A percentile compares a stretch with the other conserved stretches of the same genome.
Evolutionary conservation across 1,140 invertebrate genomes (phyloP).

Genomic region (Micrasema minimum): DNA sequence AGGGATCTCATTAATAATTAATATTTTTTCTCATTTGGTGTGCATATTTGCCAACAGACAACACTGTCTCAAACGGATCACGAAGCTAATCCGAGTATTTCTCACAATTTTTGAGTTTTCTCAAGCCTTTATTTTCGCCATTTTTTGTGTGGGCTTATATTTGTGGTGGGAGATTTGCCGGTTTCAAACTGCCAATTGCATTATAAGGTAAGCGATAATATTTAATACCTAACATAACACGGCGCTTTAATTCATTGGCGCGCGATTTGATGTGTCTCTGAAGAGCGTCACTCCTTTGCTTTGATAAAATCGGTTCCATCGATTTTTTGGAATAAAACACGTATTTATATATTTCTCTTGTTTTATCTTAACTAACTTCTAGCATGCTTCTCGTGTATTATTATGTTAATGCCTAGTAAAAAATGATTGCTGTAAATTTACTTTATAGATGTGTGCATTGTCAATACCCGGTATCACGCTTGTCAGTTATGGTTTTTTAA

Average conservation of each 20-base stretch:
- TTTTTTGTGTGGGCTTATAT: slow-evolving; percentile 36
- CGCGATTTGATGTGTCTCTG: background rate
- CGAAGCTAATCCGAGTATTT: slow-evolving; percentile 9
- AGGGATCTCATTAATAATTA: slow-evolving; percentile 17
- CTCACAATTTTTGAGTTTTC: slow-evolving; percentile 14
- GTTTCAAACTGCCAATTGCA: slow-evolving; percentile 17
- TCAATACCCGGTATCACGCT: background rate
- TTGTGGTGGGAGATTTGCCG: slow-evolving; percentile 40
- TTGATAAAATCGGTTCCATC: slow-evolving; percentile 10
- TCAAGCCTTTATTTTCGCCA: slow-evolving; percentile 23
- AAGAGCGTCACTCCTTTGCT: slow-evolving; percentile 11
- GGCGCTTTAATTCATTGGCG: background rate
- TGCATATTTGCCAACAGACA: slow-evolving; percentile 14
- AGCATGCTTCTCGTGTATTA: background rate
- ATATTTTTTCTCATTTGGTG: slow-evolving; percentile 4
- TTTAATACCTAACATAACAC: slow-evolving; percentile 4
- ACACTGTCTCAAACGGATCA: slow-evolving; percentile 17
- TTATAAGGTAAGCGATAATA: slow-evolving; percentile 20
- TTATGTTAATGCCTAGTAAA: background rate
- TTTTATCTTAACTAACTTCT: background rate
- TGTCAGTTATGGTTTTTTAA: slow-evolving; percentile 3
- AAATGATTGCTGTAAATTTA: background rate
- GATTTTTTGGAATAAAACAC: slow-evolving; percentile 13
- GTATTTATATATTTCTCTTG: slow-evolving; percentile 1
- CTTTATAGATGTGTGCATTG: background rate